Base-by-base conservation (phyloP, 1,140 invertebrate species). In the Zaprionus nigranus region DNA sequence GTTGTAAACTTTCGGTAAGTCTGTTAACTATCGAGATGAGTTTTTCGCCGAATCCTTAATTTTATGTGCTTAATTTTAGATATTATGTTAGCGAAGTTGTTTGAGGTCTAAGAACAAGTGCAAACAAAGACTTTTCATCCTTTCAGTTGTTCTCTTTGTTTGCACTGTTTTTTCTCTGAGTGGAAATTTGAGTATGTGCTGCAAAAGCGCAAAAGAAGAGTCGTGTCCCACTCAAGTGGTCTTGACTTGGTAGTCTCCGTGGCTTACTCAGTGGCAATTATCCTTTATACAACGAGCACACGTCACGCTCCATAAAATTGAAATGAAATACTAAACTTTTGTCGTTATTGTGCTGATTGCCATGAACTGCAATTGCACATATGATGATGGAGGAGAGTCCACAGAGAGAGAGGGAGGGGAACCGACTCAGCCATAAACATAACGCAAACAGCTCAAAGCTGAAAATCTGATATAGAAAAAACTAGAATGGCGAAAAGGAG, bases 251-350 rank as follows among this genome's bases (percentile, higher is more conserved):
- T 60, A 58, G 64, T 59, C 71, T 66, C 28, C 15, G 56, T 87
- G 70, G 70, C 54, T 69, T 65, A 67, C 64, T 62, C 68, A 59
- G 56, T 66, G 78, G 61, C 80, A 84, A 84, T 81, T 88, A 75
- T 88, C 81, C 81, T 70, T 83, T 88, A 77, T 78, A 68, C 36
- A 46, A 58, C 65, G 56, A 74, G 66, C 83, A 81, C 70, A 65
- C 65, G 81, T 83, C 68, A 88, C 78, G 81, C 81, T 78, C 75
- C 74, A 87, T 87, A 88, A 87, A 88, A 75, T 69, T 83, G 81
- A 84, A 88, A 87, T 88, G 81, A 87, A 88, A 87, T 78, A 88
- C 77, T 88, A 78, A 83, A 88, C 71, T 88, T 73, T 63, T 30
- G 73, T 88, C 78, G 67, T 88, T 88, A 78, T 78, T 76, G 59